phyloP scores from a whole-genome alignment of 2,113 vertebrate species.

The Prunella fulvescens region DNA sequence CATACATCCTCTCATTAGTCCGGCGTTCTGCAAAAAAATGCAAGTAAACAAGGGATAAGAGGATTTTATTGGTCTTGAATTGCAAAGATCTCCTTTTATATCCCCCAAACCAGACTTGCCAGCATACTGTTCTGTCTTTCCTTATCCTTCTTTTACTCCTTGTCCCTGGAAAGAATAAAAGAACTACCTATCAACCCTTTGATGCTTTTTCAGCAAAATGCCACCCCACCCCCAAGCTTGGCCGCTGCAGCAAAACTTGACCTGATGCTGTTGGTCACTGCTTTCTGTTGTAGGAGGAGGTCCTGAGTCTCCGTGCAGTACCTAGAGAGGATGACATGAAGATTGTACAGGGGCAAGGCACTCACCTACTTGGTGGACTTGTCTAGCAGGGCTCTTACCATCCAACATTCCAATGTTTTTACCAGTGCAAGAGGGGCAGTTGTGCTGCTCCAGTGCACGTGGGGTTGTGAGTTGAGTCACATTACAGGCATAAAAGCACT shows the following conservation, averaged over 20 bases:
- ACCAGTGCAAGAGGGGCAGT: neutral
- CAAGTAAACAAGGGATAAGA: neutral
- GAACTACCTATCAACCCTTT: neutral
- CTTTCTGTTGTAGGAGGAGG: neutral
- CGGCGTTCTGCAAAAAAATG: fast-evolving
- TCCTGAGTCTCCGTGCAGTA: neutral
- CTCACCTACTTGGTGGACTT: fast-evolving
- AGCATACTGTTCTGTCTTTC: neutral
- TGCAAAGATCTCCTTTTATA: neutral
- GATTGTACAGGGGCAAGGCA: neutral
- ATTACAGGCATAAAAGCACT: neutral
- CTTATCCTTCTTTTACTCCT: neutral
- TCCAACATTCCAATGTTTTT: fast-evolving
- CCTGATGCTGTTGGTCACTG: fast-evolving
- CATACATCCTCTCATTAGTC: neutral
- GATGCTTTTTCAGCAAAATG: neutral
- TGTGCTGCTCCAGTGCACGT: neutral
- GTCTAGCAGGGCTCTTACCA: neutral
- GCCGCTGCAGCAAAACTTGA: neutral
- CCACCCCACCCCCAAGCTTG: neutral
- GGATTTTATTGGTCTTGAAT: neutral
- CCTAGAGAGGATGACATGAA: neutral
- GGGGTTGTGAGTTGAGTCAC: neutral
- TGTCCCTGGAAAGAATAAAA: neutral
- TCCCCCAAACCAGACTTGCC: neutral